phyloP scores from a whole-genome alignment of 2,113 vertebrate genomes.

The Pterocles orientalis region DNA sequence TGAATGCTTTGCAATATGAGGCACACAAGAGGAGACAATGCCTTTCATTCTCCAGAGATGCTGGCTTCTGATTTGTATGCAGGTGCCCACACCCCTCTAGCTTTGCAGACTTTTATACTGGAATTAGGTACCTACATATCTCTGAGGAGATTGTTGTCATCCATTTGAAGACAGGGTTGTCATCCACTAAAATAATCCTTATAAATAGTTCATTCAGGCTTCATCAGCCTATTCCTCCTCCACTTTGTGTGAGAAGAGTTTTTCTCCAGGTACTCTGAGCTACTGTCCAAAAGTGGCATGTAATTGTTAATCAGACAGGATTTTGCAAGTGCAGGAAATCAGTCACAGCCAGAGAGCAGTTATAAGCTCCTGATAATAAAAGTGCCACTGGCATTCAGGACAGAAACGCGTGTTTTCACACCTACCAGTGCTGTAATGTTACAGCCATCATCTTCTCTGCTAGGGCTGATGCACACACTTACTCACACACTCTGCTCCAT shows the following conservation, averaged over 20 bases:
- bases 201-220: not conserved
- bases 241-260: not conserved
- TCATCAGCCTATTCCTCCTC: not conserved
- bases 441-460: not conserved
- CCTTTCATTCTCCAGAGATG: not conserved
- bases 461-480: rapidly evolving
- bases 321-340: not conserved
- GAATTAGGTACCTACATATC: not conserved
- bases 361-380: not conserved
- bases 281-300: not conserved
- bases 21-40: not conserved
- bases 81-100: not conserved
- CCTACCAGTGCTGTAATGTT: not conserved
- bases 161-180: not conserved
- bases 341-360: not conserved
- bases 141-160: not conserved
- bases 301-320: not conserved
- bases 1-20: not conserved
- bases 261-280: not conserved
- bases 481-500: rapidly evolving
- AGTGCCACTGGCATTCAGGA: not conserved
- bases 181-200: not conserved
- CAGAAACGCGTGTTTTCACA: not conserved
- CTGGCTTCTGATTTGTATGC: not conserved
- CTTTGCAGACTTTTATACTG: not conserved